Conservation (phyloP, 2,888 invertebrate genomes). For the Nycteola revayana region DNA sequence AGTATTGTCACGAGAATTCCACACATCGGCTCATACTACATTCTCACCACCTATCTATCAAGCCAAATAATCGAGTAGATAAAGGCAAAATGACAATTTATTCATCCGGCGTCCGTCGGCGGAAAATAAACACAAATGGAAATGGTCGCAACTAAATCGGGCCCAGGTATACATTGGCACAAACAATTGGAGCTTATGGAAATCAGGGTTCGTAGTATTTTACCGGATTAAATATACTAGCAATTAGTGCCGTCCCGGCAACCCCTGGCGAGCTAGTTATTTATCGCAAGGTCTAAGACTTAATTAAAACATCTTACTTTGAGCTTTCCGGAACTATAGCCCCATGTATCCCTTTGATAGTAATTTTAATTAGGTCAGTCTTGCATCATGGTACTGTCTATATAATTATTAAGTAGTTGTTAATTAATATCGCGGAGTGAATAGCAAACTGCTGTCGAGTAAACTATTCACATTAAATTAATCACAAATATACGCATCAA, state of each 20-base stretch:
- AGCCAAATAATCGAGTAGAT: slow-evolving; percentile 42
- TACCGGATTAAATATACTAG: slow-evolving; percentile 79
- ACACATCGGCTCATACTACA: too few species aligned
- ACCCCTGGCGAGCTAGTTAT: slow-evolving; percentile 62
- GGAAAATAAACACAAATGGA: slow-evolving; percentile 65
- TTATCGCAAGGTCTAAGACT: slow-evolving; percentile 77
- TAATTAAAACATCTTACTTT: slow-evolving; percentile 80
- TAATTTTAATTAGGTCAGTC: slow-evolving; percentile 61
- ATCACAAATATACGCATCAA: too few species aligned
- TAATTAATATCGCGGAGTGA: too few species aligned
- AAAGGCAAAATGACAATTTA: slow-evolving; percentile 50
- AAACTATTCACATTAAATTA: too few species aligned
- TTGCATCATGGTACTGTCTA: slow-evolving; percentile 30
- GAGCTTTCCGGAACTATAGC: slow-evolving; percentile 55
- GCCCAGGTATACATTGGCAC: slow-evolving; percentile 64
- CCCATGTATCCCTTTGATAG: slow-evolving; percentile 50
- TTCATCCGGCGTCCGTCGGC: slow-evolving; percentile 58
- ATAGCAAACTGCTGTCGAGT: too few species aligned
- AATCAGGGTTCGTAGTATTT: slow-evolving; percentile 76
- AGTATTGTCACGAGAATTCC: too few species aligned
- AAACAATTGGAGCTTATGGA: slow-evolving; percentile 80
- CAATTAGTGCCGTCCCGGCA: slow-evolving; percentile 72
- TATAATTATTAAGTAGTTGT: slow-evolving; percentile 31
- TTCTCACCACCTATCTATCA: too few species aligned
- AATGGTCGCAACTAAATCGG: slow-evolving; percentile 69